phyloP scores from a whole-genome alignment of 1,140 invertebrate genomes.

The Druon quercuslanigerum region DNA sequence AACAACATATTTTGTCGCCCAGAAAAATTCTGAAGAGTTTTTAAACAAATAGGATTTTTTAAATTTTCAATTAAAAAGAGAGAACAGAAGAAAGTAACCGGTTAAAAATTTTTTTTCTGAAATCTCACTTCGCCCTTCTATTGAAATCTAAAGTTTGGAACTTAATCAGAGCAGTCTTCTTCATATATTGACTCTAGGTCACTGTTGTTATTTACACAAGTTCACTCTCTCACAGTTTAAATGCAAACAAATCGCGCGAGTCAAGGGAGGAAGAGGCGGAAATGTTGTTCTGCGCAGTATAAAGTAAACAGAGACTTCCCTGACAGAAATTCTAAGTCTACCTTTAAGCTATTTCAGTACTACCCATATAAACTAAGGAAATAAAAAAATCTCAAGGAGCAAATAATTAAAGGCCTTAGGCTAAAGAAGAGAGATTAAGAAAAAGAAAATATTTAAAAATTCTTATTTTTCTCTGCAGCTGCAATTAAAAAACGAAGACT shows the following conservation, averaged over 20 bases:
- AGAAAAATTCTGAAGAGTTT: too few relatives aligned
- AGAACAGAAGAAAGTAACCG: too few relatives aligned
- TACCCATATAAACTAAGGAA: conserved; percentile 1
- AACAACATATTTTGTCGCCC: too few relatives aligned
- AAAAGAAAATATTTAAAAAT: neutral
- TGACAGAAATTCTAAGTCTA: conserved; percentile 1
- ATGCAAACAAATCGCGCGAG: conserved; percentile 18
- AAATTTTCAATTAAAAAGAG: too few relatives aligned
- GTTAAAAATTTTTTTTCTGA: too few relatives aligned
- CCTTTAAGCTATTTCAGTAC: conserved; percentile 11
- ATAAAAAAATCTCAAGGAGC: conserved; percentile 3
- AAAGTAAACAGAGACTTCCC: conserved; percentile 23
- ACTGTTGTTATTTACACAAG: conserved; percentile 27
- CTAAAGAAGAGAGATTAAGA: neutral
- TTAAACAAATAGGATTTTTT: too few relatives aligned
- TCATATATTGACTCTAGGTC: neutral
- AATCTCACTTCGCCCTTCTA: too few relatives aligned
- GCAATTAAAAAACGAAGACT: too few relatives aligned
- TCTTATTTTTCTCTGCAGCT: neutral
- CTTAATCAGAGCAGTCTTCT: conserved; percentile 7
- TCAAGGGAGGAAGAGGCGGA: conserved; percentile 7
- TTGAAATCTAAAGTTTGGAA: neutral
- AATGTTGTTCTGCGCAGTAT: conserved; percentile 21
- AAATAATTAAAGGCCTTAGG: conserved; percentile 13
- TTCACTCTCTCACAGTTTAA: conserved; percentile 23